Base-by-base conservation (phyloP, 2,888 invertebrate species). In the Morpho deidamia region DNA sequence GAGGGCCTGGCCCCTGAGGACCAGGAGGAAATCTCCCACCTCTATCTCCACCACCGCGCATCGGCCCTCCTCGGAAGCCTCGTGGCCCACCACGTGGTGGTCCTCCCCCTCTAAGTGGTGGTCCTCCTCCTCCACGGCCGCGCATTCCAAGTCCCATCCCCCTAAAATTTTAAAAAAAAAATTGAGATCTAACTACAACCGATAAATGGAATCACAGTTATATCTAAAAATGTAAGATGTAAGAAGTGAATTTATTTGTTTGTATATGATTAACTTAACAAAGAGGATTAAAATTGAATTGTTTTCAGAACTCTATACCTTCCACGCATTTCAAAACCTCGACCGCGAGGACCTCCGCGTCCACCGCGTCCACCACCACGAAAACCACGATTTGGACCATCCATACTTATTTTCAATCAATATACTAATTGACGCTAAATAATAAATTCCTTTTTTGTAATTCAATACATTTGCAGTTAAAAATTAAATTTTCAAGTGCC, bases 261-360 rank as follows among this genome's bases (percentile, higher is more conserved):
- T 23, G 23, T 23, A 5, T 23, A 2, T 14, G 14, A 23, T 23
- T 1, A 23, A 3, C 23, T 23, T 23, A 23, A 23, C 23, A 5
- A 2, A 23, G 5, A 5, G 23, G 0, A 23, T 1, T 23, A 23
- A 23, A 23, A 23, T 23, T 23, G 5, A 23, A 23, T 23, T n/a
- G 2, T 23, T 23, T 23, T 23, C 23, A 23, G 3, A 1, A 23
- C 5, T 23, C 23, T 5, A 23, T 72, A 89, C 89, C 89, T 79
- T 65, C 89, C 89, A 51, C 88, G 77, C 87, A 88, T 87, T 39
- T 89, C 88, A 59, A 83, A 88, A 39, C 85, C 84, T 62, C 87
- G 72, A 43, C 88, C 87, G 70, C 87, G 72, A 54, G 67, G 88
- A 1, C 85, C 84, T 51, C 88, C 88, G 59, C 89, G 84, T 58